Percentiles rank a stretch among this genome's conserved stretches.
Evolutionary conservation across 2,113 vertebrate species (phyloP).

Genomic region (Apodemus speciosus): DNA sequence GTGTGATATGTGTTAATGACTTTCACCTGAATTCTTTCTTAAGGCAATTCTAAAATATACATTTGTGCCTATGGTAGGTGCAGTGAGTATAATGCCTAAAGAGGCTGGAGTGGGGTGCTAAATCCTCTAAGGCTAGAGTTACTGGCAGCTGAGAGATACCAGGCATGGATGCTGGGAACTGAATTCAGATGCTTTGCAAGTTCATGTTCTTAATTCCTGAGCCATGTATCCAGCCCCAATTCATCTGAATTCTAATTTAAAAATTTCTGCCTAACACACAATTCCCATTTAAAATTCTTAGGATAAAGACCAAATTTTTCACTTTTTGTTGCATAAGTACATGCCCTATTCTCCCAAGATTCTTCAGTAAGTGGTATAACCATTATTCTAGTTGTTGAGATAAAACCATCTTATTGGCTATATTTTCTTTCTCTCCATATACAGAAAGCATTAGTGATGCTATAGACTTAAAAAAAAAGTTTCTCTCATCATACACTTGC

Average conservation of each 20-base stretch:
- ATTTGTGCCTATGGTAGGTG: neutral
- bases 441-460: neutral
- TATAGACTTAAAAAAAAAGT: neutral
- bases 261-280: neutral
- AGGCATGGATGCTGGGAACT: neutral
- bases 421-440: neutral
- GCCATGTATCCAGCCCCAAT: neutral
- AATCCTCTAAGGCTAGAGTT: neutral
- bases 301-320: neutral
- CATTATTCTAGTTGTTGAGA: neutral
- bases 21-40: neutral
- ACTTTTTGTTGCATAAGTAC: neutral
- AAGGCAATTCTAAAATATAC: neutral
- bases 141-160: neutral
- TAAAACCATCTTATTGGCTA: neutral
- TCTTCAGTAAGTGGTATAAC: neutral
- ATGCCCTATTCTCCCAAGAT: neutral
- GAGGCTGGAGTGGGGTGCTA: neutral
- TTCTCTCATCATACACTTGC: neutral
- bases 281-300: neutral
- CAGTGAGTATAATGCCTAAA: neutral
- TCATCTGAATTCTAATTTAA: neutral
- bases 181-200: neutral
- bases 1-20: neutral
- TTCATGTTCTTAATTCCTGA: neutral